These are phyloP conservation scores for Drosophila setifemur DNA, from an alignment of 1,140 invertebrate species.

Conservation along the genomic window DNA sequence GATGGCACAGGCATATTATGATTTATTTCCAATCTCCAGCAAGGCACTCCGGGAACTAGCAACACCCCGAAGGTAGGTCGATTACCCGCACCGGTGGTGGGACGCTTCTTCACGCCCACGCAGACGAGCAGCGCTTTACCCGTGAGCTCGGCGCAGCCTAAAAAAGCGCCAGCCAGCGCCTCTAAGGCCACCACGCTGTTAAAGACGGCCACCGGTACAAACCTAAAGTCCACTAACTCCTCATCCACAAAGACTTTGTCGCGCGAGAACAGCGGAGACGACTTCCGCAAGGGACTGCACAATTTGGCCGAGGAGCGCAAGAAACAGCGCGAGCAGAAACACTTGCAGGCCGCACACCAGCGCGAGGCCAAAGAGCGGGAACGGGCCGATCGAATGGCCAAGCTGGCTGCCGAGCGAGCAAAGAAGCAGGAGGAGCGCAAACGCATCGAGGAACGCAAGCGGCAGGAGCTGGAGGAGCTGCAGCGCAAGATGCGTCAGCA, in stretches of 20 bases:
- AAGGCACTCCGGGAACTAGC: conserved; percentile 13
- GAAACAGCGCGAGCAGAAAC: conserved; percentile 85
- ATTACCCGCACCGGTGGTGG: conserved; percentile 52
- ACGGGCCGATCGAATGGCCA: conserved; percentile 83
- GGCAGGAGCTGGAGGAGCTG: conserved; percentile 83
- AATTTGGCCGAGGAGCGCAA: conserved; percentile 84
- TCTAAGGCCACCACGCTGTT: conserved; percentile 54
- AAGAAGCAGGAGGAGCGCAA: conserved; percentile 83
- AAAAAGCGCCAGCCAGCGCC: conserved; percentile 67
- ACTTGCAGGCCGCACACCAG: conserved; percentile 84
- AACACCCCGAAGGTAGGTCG: conserved; percentile 70
- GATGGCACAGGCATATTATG: too few relatives aligned
- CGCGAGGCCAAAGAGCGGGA: conserved; percentile 84
- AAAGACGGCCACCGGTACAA: conserved; percentile 55
- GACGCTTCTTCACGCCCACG: conserved; percentile 77
- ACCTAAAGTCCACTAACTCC: conserved; percentile 47
- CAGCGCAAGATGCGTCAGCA: conserved; percentile 83
- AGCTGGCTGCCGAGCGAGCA: conserved; percentile 84
- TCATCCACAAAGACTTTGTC: conserved; percentile 56
- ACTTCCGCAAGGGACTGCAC: conserved; percentile 76
- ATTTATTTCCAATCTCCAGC: not conserved
- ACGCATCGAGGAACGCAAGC: conserved; percentile 78
- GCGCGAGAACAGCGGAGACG: conserved; percentile 73
- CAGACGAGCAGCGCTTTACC: conserved; percentile 39
- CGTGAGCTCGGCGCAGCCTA: conserved; percentile 43